Evolutionary conservation across 64 coral and sea anemone species (phyloP), one percentile per base, ranked within the genome.

Genomic region (Stichodactyla mertensii): DNA sequence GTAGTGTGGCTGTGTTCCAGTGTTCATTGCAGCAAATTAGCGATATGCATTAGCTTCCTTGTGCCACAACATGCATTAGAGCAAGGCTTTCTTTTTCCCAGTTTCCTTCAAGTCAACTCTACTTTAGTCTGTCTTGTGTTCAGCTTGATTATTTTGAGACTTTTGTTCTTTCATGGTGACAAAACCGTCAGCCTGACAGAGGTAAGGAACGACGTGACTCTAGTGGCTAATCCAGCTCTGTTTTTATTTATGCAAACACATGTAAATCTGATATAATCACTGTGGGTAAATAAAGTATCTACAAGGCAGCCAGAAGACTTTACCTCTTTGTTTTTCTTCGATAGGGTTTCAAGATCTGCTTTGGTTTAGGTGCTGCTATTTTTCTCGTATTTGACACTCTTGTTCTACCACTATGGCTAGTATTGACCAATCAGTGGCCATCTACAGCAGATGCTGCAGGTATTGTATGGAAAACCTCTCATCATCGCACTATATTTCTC

Each of bases 361-460:
- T 77, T 26, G 90, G 52, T 14, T 55, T 66, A 55, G 84, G 51
- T 54, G 31, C 86, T 16, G 58, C 62, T 54, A 83, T 86, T 55
- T 55, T 86, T 18, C 61, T 53, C 51, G 85, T 56, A 2, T 92
- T 87, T 60, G 90, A 92, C 77, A 52, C 79, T 22, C 61, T 92
- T 57, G 24, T 92, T 55, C 84, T 87, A 8, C 85, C 90, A 26
- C 14, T 92, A 18, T 92, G 90, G 90, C 64, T 92, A 31, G 28
- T 87, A 22, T 69, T 87, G 80, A 92, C 90, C 52, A 52, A 87
- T 31, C 71, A 74, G 54, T 87, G 86, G 51, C 90, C 90, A 57
- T 92, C 85, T 51, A 54, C 61, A 15, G 85, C 90, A 55, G 90
- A 91, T 83, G 84, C 82, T 31, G 58, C 78, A 54, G 90, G 90